Conservation (phyloP, 2,797 vertebrate genomes). For the Leontopithecus rosalia region DNA sequence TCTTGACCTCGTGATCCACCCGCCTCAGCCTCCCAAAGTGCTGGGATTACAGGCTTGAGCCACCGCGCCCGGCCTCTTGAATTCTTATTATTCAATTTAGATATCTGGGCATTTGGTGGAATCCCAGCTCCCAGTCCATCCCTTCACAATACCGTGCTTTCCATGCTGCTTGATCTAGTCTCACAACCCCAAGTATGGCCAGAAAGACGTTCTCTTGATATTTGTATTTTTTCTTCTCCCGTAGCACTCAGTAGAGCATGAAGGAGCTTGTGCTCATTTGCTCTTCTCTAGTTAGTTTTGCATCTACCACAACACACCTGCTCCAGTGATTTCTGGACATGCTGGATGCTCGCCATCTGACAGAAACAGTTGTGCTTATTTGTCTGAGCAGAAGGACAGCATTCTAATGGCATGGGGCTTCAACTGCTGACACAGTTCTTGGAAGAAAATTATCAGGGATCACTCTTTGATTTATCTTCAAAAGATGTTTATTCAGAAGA, state of each 20-base stretch:
- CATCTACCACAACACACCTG: conserved; percentile 21
- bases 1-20: no score
- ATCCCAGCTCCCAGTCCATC: neutral
- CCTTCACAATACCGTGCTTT: neutral
- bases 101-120: neutral
- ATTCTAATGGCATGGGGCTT: neutral
- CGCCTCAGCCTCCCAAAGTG: no score
- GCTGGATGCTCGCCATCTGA: neutral
- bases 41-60: no score
- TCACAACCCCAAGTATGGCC: neutral
- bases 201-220: neutral
- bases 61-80: no score
- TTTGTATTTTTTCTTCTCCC: neutral
- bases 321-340: neutral
- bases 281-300: conserved; percentile 51
- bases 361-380: conserved; percentile 20
- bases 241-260: neutral
- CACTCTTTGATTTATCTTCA: conserved; percentile 30
- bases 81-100: neutral
- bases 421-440: neutral
- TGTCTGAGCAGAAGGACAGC: conserved; percentile 32
- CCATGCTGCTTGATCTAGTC: neutral
- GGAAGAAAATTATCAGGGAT: neutral
- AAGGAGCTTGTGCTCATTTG: neutral
- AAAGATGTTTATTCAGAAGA: neutral